These are phyloP conservation scores for Gopherus evgoodei DNA, from an alignment of 2,113 vertebrate species.

Conservation along the genomic window DNA sequence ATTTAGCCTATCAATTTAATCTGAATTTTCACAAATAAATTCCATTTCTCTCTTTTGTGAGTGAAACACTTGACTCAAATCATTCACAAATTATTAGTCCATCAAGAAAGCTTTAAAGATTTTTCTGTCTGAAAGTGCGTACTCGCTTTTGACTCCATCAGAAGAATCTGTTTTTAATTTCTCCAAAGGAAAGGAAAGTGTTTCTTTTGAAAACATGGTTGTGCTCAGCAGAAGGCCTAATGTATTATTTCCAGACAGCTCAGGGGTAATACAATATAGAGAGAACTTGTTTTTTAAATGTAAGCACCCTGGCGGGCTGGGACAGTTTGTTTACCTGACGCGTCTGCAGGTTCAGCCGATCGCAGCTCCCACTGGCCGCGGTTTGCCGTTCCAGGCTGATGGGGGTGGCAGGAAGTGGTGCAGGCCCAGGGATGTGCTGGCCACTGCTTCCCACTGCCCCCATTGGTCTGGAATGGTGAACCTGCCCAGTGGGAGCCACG, in stretches of 20 bases:
- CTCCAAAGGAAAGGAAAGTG: background rate
- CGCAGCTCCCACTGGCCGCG: no score
- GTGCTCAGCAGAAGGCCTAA: background rate
- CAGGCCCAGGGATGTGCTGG: no score
- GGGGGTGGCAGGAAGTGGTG: no score
- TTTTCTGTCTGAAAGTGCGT: background rate
- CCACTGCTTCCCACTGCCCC: no score
- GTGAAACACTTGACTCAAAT: background rate
- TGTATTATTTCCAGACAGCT: background rate
- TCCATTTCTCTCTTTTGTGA: background rate
- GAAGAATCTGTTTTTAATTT: background rate
- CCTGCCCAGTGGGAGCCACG: no score
- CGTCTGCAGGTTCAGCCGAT: no score
- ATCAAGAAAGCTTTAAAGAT: background rate
- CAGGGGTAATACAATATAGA: background rate
- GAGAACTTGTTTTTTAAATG: background rate
- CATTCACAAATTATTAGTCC: background rate
- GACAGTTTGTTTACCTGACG: no score
- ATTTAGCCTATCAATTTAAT: background rate
- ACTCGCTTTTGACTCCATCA: background rate
- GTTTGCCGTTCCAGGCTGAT: no score
- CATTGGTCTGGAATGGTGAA: no score
- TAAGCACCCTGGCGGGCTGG: no score
- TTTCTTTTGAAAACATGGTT: background rate
- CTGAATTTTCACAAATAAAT: constrained; percentile 40